Base-by-base conservation (phyloP, 2,113 vertebrate species). In the Mionectes macconnelli region DNA sequence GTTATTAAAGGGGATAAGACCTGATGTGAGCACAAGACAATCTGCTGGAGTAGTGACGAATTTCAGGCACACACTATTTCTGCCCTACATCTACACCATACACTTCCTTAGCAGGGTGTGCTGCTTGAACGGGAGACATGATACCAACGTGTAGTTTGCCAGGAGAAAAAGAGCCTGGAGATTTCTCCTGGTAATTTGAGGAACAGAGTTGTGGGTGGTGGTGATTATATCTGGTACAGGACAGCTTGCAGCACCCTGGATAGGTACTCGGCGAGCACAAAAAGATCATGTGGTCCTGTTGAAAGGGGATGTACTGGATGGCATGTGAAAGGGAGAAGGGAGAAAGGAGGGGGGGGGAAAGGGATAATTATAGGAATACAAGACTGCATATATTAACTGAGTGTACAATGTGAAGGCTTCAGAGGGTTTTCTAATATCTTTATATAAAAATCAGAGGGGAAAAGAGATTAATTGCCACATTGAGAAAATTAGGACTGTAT, bases 401-500 rank as follows among this genome's bases (percentile, higher is more conserved):
- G 24, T 55, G 62, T 91, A 85, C 62, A 91, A 17, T 52, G 57
- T 84, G 70, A 53, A 95, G 28, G 20, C 80, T 94, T 95, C 44
- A 74, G 70, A 83, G 28, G 11, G 10, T 77, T 95, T 96, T 90
- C 75, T 95, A 78, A 81, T 92, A 88, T 88, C 73, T 95, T 90
- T 44, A 73, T 79, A 40, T 44, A 93, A 91, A 97, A 94, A 86
- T 77, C 22, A 44, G 4, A 44, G 39, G 49, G 37, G 33, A 7
- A 75, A 94, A 78, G 56, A 81, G 76, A 93, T 92, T 92, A 94
- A 94, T 90, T 94, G 64, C 88, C 86, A 81, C 73, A 72, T 56
- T 68, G 86, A 94, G 74, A 92, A 93, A 95, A 97, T 97, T 79
- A 84, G 84, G 37, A 50, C 88, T 91, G n/a, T 49, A 14, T 90